Conservation (phyloP, 1,140 invertebrate species). For the Neotoxoptera formosana region DNA sequence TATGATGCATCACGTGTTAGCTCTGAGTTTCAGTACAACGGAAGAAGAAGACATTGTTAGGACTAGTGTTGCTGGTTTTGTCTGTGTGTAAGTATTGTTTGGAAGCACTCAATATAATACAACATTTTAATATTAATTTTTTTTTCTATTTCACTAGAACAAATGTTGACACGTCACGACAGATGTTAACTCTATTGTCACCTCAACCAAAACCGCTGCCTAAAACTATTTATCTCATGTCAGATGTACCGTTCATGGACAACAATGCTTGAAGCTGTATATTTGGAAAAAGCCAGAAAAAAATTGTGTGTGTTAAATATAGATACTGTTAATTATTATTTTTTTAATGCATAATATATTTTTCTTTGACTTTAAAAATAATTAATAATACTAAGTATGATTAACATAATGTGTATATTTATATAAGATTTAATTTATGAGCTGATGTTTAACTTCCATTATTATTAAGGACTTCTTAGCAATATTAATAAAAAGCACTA, state of each 20-base stretch:
- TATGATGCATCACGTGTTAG: conserved; percentile 87
- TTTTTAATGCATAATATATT: background rate
- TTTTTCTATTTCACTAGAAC: conserved; percentile 73
- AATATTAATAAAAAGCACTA: background rate
- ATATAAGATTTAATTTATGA: background rate
- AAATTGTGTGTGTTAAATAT: background rate
- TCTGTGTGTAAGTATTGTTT: conserved; percentile 84
- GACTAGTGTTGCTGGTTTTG: conserved; percentile 90
- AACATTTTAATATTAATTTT: background rate
- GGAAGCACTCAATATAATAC: background rate
- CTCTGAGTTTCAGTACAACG: conserved; percentile 83
- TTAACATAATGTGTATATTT: background rate
- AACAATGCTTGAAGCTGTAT: conserved; percentile 62
- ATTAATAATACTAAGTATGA: background rate
- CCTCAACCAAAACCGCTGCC: conserved; percentile 91
- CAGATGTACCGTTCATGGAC: conserved; percentile 90
- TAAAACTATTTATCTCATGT: conserved; percentile 79
- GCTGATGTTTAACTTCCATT: background rate
- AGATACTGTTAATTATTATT: background rate
- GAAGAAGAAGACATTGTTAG: conserved; percentile 82
- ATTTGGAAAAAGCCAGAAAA: background rate
- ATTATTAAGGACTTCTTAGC: background rate
- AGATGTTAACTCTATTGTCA: conserved; percentile 87
- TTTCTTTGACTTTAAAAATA: background rate
- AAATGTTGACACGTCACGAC: conserved; percentile 86